A percentile compares a stretch with the other conserved stretches of the same genome.
Evolutionary conservation across 2,797 vertebrate species (phyloP).

Genomic region (Xenopus petersii): DNA sequence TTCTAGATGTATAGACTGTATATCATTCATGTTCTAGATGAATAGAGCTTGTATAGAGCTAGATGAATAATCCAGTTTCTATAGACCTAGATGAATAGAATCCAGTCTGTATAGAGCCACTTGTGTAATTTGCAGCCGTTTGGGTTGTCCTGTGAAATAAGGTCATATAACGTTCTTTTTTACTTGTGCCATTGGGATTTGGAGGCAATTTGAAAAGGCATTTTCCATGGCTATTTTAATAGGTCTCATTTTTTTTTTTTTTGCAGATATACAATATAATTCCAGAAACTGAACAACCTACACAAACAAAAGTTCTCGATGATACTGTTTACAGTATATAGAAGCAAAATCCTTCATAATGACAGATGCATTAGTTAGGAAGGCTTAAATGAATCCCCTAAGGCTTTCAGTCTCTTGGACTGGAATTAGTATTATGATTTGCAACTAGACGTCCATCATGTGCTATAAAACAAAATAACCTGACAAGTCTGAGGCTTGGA

Average conservation of each 20-base stretch:
- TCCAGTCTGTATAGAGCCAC: too few species aligned
- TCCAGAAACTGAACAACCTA: constrained; percentile 1
- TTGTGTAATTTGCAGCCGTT: too few species aligned
- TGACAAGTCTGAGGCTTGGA: not conserved
- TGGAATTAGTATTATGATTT: constrained; percentile 22
- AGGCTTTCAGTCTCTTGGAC: not conserved
- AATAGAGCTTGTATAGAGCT: too few species aligned
- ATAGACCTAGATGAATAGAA: too few species aligned
- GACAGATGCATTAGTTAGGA: constrained; percentile 23
- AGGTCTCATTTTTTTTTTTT: not conserved
- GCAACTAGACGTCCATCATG: constrained; percentile 26
- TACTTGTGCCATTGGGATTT: too few species aligned
- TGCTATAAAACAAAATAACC: constrained; percentile 23
- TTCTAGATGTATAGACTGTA: too few species aligned
- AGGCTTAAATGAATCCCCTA: constrained; percentile 3
- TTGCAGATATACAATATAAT: not conserved
- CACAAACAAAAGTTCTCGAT: constrained; percentile 13
- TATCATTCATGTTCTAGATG: too few species aligned
- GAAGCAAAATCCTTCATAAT: constrained; percentile 10
- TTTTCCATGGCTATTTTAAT: too few species aligned
- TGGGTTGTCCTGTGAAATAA: too few species aligned
- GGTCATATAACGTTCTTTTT: too few species aligned
- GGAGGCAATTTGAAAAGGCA: too few species aligned
- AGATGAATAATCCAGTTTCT: too few species aligned
- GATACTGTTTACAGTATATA: constrained; percentile 12